phyloP scores from a whole-genome alignment of 2,113 vertebrate species.

The Plectropomus leopardus region DNA sequence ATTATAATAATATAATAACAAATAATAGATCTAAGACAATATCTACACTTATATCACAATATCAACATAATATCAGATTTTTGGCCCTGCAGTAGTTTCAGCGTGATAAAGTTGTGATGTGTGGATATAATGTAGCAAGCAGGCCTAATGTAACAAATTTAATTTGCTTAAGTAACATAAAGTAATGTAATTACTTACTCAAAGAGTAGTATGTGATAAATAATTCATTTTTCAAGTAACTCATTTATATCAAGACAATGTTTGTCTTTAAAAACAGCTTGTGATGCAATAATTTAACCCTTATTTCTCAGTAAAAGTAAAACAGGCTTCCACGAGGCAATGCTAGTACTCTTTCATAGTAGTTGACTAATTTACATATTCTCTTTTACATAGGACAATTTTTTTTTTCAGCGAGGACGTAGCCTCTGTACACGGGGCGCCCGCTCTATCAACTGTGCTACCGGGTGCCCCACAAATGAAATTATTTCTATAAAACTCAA shows the following conservation, averaged over 20 bases:
- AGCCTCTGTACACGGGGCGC: no score
- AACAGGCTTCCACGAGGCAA: background rate
- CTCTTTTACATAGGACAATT: background rate
- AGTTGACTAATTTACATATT: constrained; percentile 1
- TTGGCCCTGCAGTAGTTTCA: no score
- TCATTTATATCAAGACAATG: background rate
- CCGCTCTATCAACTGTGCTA: no score
- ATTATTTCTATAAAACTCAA: background rate
- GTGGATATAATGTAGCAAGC: no score
- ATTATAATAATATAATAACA: no score
- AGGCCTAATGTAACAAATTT: no score
- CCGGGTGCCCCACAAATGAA: no score
- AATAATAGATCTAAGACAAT: no score
- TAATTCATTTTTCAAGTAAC: background rate
- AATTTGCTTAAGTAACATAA: background rate
- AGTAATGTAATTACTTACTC: background rate
- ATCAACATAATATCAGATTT: no score
- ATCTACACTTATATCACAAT: no score
- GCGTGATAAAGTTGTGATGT: no score
- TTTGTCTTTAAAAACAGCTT: background rate
- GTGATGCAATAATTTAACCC: background rate
- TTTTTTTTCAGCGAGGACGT: no score
- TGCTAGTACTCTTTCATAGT: background rate
- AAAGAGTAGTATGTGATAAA: background rate
- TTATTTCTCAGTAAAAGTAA: background rate